A percentile compares a stretch with the other conserved stretches of the same genome.
These are phyloP conservation scores for Cotesia chilonis DNA, from an alignment of 1,140 invertebrate species.

Conservation along the genomic window DNA sequence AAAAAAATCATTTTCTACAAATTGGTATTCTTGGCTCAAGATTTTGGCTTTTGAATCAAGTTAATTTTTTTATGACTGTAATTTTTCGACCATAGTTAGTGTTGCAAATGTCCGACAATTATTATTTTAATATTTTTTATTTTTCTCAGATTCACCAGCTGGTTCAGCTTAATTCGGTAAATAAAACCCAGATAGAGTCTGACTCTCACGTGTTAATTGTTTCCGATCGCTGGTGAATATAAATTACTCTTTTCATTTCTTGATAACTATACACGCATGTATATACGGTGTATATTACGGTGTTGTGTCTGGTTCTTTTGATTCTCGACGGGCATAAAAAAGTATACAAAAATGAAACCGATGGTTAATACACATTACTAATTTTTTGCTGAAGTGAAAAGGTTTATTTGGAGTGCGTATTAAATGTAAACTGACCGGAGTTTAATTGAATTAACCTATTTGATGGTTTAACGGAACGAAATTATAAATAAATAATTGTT, in stretches of 20 bases:
- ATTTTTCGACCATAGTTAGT: no score
- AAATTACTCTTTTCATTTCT: neutral
- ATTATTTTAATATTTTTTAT: neutral
- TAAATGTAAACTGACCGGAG: neutral
- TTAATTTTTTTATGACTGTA: no score
- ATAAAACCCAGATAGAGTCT: neutral
- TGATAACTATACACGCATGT: neutral
- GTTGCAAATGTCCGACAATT: no score
- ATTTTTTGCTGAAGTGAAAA: no score
- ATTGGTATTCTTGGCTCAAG: no score
- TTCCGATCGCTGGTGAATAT: conserved; percentile 22
- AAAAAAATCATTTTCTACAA: no score
- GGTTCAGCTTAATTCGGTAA: conserved; percentile 7
- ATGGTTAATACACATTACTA: no score
- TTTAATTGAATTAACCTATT: neutral
- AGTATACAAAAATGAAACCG: no score
- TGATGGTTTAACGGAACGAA: neutral
- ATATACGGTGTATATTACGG: no score
- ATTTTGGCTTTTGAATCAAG: no score
- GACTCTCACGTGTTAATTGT: conserved; percentile 28
- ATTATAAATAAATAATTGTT: conserved; percentile 4
- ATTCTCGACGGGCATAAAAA: no score
- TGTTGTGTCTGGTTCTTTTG: no score
- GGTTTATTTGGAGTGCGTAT: neutral
- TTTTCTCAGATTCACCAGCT: conserved; percentile 1